Conservation (phyloP, 2,113 vertebrate genomes). For the Progne subis region DNA sequence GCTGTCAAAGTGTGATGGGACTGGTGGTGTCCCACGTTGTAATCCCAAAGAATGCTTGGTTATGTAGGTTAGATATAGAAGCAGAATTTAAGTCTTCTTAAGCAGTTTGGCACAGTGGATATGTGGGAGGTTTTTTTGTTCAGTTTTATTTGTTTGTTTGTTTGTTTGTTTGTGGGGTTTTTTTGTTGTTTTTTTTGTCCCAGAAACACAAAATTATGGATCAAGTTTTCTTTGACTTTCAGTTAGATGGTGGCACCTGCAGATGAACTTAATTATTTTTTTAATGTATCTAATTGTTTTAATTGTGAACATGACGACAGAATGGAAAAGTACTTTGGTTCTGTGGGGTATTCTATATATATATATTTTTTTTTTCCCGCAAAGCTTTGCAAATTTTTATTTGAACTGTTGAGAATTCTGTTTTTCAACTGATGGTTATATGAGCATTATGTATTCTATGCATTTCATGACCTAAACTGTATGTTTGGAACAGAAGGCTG, state of each 20-base stretch:
- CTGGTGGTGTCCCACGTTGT: neutral
- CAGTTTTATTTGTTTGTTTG: rapidly evolving
- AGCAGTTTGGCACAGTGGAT: neutral
- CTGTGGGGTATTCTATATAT: neutral
- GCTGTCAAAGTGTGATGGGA: constrained; percentile 12
- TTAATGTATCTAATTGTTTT: neutral
- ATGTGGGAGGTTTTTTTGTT: neutral
- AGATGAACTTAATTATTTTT: neutral
- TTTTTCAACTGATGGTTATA: neutral
- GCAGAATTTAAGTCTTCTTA: neutral
- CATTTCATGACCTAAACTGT: neutral
- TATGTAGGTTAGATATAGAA: neutral
- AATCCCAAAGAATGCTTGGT: neutral
- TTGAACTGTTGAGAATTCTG: neutral
- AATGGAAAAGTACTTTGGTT: neutral
- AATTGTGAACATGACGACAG: neutral
- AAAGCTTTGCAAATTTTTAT: neutral
- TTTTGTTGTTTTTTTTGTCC: neutral
- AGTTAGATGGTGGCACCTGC: neutral
- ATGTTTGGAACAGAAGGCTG: neutral
- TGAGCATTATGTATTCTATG: neutral
- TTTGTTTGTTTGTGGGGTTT: neutral
- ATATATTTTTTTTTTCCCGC: neutral
- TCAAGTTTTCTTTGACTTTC: neutral
- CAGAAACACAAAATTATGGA: neutral